phyloP scores from a whole-genome alignment of 1,140 invertebrate genomes.

The Drosophila virilis region DNA sequence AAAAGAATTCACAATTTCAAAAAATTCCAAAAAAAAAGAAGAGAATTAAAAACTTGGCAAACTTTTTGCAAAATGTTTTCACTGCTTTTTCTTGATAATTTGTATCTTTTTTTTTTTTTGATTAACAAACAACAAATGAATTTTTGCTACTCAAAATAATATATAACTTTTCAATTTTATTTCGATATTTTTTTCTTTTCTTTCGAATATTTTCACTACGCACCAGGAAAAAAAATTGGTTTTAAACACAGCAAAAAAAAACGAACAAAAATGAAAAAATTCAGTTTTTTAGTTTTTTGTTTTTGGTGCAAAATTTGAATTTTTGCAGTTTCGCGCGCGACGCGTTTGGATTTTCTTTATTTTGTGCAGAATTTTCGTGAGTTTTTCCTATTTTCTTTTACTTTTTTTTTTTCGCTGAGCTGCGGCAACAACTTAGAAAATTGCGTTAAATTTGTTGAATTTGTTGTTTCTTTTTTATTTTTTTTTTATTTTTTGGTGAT shows the following conservation, averaged over 20 bases:
- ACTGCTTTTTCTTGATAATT: not conserved
- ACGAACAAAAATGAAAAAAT: conserved; percentile 4
- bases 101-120: conserved; percentile 9
- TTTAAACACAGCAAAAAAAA: conserved; percentile 20
- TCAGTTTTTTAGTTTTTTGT: conserved; percentile 19
- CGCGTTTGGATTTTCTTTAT: conserved; percentile 33
- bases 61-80: conserved; percentile 9
- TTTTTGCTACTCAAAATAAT: not conserved
- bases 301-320: not conserved
- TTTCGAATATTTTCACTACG: conserved; percentile 15
- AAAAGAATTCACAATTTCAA: conserved; percentile 7
- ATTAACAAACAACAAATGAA: not conserved
- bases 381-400: conserved; percentile 4
- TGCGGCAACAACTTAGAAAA: conserved; percentile 31
- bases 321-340: conserved; percentile 36
- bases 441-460: not conserved
- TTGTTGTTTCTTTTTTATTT: not conserved
- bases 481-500: conserved; percentile 27
- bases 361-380: not conserved
- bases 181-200: conserved; percentile 3
- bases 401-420: conserved; percentile 21
- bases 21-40: conserved; percentile 2
- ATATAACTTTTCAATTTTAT: not conserved
- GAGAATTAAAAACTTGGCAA: conserved; percentile 3
- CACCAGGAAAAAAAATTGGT: conserved; percentile 32